These are phyloP conservation scores for Catostylus mosaicus DNA, from an alignment of 30 jellyfish, hydroid and myxozoan genomes.

Conservation along the genomic window DNA sequence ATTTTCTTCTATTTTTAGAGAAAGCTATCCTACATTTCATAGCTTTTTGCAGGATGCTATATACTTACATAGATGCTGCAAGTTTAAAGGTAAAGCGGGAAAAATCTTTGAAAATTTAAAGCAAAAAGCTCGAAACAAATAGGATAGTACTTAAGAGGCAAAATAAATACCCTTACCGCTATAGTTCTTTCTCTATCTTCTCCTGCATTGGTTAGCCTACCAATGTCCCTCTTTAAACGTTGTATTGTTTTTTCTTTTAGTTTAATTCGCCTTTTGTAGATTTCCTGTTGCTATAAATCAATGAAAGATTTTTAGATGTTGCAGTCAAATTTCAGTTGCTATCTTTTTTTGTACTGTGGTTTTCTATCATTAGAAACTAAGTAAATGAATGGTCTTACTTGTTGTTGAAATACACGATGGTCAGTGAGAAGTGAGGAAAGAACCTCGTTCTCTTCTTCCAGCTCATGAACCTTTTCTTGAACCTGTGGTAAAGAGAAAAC, in stretches of 20 bases:
- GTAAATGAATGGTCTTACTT: not conserved
- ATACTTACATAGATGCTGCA: no score
- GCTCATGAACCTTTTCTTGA: conserved; percentile 16
- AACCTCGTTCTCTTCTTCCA: conserved; percentile 9
- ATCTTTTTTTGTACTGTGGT: not conserved
- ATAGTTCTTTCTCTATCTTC: not conserved
- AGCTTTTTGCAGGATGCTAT: no score
- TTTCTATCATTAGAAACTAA: not conserved
- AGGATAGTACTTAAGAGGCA: no score
- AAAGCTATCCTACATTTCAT: no score
- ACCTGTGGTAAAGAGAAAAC: not conserved
- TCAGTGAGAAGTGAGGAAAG: conserved; percentile 9
- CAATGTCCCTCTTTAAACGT: not conserved
- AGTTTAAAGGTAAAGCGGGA: no score
- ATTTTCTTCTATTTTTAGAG: no score
- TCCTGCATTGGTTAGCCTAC: not conserved
- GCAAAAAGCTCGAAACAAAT: no score
- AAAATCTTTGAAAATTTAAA: no score
- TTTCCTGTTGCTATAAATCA: conserved; percentile 3
- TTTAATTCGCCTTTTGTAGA: not conserved
- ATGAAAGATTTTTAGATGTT: not conserved
- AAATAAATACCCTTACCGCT: not conserved
- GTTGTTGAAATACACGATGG: conserved; percentile 12
- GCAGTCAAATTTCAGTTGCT: not conserved
- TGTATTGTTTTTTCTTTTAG: not conserved